These are phyloP conservation scores for Mormyrus hasselquistii DNA, from an alignment of 2,797 vertebrate genomes.

Conservation along the genomic window DNA sequence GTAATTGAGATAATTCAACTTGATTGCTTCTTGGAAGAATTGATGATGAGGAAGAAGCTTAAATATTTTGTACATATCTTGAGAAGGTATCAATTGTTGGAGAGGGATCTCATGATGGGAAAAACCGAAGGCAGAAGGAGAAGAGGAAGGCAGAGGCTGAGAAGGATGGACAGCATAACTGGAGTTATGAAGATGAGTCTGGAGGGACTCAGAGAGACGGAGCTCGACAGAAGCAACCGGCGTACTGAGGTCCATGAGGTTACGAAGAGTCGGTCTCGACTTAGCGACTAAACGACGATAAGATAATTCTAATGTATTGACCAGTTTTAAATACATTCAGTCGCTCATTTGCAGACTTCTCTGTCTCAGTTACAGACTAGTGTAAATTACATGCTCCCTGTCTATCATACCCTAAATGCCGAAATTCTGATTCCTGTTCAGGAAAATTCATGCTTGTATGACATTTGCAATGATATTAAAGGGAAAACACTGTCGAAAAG, in stretches of 20 bases:
- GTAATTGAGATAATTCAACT: neutral
- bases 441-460: neutral
- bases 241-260: neutral
- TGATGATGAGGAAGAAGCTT: neutral
- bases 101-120: neutral
- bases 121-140: neutral
- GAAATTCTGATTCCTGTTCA: neutral
- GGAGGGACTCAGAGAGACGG: neutral
- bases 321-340: neutral
- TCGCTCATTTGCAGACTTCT: neutral
- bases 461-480: neutral
- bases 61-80: neutral
- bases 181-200: neutral
- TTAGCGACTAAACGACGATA: neutral
- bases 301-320: neutral
- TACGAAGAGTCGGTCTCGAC: neutral
- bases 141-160: neutral
- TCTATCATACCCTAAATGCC: neutral
- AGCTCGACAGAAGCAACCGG: neutral
- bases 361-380: neutral
- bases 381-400: neutral
- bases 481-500: neutral
- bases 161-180: neutral
- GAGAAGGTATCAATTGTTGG: neutral
- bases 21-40: neutral